These are phyloP conservation scores for Dasypus novemcinctus DNA, from an alignment of 2,113 vertebrate genomes.

Conservation along the genomic window DNA sequence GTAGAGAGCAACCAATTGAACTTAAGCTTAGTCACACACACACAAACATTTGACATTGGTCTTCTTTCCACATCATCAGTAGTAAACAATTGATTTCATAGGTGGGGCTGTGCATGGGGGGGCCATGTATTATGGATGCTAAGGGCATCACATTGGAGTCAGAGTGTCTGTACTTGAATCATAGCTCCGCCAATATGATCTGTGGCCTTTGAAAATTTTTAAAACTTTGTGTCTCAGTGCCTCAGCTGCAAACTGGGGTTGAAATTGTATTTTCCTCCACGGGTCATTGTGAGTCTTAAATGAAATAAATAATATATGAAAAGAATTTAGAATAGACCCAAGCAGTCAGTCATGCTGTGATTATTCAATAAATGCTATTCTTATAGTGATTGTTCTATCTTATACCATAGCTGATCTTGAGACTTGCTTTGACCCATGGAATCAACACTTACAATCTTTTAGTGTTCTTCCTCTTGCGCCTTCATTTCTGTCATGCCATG, in stretches of 20 bases:
- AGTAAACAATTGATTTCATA: not conserved
- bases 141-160: not conserved
- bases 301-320: not conserved
- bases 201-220: not conserved
- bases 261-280: not conserved
- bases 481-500: not conserved
- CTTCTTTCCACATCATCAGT: slow-evolving; percentile 29
- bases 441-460: not conserved
- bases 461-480: not conserved
- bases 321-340: not conserved
- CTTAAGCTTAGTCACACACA: slow-evolving; percentile 3
- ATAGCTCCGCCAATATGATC: not conserved
- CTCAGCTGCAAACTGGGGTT: not conserved
- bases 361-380: not conserved
- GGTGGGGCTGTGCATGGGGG: not conserved
- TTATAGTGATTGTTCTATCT: not conserved
- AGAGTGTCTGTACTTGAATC: not conserved
- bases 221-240: not conserved
- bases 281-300: not conserved
- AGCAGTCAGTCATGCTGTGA: not conserved
- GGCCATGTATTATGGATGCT: not conserved
- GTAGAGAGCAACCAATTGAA: not conserved
- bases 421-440: not conserved
- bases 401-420: not conserved
- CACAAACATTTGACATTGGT: not conserved